These are phyloP conservation scores for Falco punctatus DNA, from an alignment of 2,113 vertebrate genomes.

Conservation along the genomic window DNA sequence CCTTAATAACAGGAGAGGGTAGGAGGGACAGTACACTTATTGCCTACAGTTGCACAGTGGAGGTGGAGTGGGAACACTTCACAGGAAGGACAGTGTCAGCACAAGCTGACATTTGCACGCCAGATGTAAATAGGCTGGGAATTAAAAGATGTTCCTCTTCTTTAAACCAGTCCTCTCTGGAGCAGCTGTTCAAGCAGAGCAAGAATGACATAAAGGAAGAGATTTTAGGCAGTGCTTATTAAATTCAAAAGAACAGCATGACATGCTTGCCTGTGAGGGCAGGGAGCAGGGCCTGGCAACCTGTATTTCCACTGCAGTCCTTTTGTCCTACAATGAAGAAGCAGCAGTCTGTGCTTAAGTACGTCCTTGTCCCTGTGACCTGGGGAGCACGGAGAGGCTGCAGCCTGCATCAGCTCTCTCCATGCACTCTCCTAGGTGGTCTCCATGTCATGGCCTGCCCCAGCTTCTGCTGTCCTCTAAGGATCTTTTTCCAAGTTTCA, in stretches of 20 bases:
- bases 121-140: background rate
- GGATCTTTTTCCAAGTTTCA: background rate
- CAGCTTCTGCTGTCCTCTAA: background rate
- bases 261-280: background rate
- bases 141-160: background rate
- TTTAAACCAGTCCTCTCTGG: background rate
- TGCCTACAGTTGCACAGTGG: background rate
- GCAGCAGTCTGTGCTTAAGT: background rate
- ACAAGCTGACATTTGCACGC: rapidly evolving
- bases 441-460: background rate
- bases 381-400: background rate
- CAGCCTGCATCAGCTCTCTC: background rate
- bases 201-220: background rate
- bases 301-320: background rate
- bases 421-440: background rate
- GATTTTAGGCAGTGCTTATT: background rate
- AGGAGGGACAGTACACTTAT: background rate
- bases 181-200: background rate
- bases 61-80: background rate
- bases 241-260: background rate
- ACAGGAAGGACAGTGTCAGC: background rate
- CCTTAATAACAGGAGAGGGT: background rate
- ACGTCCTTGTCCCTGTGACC: background rate
- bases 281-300: background rate
- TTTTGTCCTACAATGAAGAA: background rate